Base-by-base conservation (phyloP, 2,888 invertebrate species). In the Andrena bicolor region DNA sequence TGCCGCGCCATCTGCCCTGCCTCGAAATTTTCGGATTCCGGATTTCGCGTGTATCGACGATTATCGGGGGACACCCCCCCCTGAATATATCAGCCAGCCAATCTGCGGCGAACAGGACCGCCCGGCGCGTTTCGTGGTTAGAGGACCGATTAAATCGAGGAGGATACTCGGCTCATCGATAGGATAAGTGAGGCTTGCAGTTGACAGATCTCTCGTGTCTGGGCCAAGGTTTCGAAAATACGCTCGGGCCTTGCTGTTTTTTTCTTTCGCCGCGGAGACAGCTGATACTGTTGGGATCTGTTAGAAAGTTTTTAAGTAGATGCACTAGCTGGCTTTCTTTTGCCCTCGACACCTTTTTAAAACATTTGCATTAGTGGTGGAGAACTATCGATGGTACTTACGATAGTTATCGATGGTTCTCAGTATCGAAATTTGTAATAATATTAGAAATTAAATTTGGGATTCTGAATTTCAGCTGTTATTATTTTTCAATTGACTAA, bases 1-100 rank as follows among this genome's bases (percentile, higher is more conserved):
- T 82, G 80, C 63, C 49, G 81, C 84, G 78, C 88, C 89, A 88
- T 89, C 87, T 89, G 89, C 83, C 75, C 79, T 78, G 79, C 53
- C 66, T 83, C 83, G 71, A 84, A 83, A 89, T 83, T 76, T 73
- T 49, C 64, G 68, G 82, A 80, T 83, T 83, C 78, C 49, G 65
- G 63, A 71, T 81, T 77, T 72, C 70, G 76, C 51, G 78, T 72
- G 79, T 76, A 82, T 81, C 82, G 84, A 64, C 77, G 76, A 82
- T 84, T 86, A 78, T 82, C 65, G 63, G 53, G 41, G 69, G 66
- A 76, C 76, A 72, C 79, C 77, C 48, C 77, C 35, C 56, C 61
- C 61, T 10, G 65, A 69, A 64, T 63, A 73, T 51, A 73, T 74
- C 58, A 60, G 35, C 41, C 35, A 61, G 56, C 26, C 53, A 48